Conservation (phyloP, 1,140 invertebrate species). For the Limonius californicus region DNA sequence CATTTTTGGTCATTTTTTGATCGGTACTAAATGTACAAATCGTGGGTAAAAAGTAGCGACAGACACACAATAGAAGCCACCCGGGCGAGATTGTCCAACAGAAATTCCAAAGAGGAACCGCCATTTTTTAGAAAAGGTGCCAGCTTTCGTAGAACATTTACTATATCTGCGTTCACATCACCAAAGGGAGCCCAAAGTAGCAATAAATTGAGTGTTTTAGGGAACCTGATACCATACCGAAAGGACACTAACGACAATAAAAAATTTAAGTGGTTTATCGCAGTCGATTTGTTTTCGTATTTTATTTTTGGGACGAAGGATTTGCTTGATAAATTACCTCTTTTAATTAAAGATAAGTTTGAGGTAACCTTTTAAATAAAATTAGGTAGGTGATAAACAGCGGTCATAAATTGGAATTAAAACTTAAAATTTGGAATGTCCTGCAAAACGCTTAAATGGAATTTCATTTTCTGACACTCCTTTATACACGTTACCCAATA, state of each 20-base stretch:
- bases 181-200: constrained; percentile 32
- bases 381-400: no score
- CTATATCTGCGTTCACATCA: constrained; percentile 29
- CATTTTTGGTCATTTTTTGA: no score
- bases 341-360: constrained; percentile 21
- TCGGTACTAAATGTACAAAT: neutral
- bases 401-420: no score
- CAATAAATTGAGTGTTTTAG: constrained; percentile 37
- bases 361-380: neutral
- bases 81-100: constrained; percentile 4
- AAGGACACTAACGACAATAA: constrained; percentile 8
- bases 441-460: no score
- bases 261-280: constrained; percentile 28
- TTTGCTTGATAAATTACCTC: constrained; percentile 23
- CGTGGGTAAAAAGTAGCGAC: constrained; percentile 13
- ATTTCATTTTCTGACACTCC: no score
- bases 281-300: constrained; percentile 25
- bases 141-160: constrained; percentile 29
- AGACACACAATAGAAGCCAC: constrained; percentile 17
- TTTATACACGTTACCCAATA: no score
- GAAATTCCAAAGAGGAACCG: constrained; percentile 28
- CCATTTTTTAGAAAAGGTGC: constrained; percentile 36
- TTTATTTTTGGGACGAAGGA: constrained; percentile 16
- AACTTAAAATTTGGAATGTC: no score
- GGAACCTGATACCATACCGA: constrained; percentile 26